Evolutionary conservation across 1,140 invertebrate species (phyloP), one percentile per base, ranked within the genome.

Genomic region (Cyclina sinensis): DNA sequence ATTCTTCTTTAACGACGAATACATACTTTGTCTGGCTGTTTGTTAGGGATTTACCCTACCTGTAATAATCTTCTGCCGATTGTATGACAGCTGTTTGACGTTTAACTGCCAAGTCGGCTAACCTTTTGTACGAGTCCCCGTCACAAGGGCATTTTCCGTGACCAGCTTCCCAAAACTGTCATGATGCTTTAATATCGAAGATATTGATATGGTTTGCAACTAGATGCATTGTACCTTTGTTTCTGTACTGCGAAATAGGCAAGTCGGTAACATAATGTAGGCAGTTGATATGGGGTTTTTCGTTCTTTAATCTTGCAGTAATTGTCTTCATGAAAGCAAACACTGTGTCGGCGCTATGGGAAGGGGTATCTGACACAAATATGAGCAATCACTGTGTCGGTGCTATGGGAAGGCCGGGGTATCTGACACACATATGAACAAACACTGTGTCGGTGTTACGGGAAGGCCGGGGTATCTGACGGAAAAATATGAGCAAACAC

Each of bases 191-290:
- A 24, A 51, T 3, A 0, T 30, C 32, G 35, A n/a, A 62, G 4
- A 59, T 30, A 2, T 57, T 35, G 48, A 81, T 46, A 32, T 91
- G 86, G 18, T 81, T 74, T 18, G 62, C 32, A 27, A 91, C 30
- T 24, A 89, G 27, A 59, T 82, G 18, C 32, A 90, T 88, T 18
- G 89, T 84, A 14, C 32, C 32, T 37, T 57, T 82, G 37, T 91
- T 89, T 21, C 89, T 37, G 43, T 90, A 91, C 62, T 91, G 89
- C 48, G 80, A 80, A 9, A 76, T 90, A 27, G 76, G 87, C 3
- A 39, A 79, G 43, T 90, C 87, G 14, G 68, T 86, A 24, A 68
- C 54, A 39, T 86, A 91, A 70, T 90, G 83, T 16, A 91, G 43
- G 21, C 74, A 79, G 5, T 43, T 16, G 14, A 48, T 39, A 48